Conservation (phyloP, 2,888 invertebrate genomes). For the Rhogogaster chlorosoma region DNA sequence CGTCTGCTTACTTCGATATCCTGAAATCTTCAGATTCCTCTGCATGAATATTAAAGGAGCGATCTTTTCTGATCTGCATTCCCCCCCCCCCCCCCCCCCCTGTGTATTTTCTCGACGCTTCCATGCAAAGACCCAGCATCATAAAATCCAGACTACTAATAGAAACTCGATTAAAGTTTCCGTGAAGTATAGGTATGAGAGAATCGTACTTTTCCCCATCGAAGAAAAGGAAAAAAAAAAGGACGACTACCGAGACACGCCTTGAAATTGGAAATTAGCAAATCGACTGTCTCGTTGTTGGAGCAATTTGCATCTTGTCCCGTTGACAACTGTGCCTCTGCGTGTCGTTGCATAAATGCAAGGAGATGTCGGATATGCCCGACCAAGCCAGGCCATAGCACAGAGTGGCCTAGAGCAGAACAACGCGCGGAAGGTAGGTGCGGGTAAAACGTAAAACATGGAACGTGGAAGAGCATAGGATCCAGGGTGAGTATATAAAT, state of each 20-base stretch:
- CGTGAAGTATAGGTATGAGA: too few species aligned
- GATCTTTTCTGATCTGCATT: not conserved
- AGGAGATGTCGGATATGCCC: not conserved
- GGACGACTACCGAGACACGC: not conserved
- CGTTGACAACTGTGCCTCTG: not conserved
- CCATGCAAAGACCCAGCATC: too few species aligned
- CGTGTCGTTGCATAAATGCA: not conserved
- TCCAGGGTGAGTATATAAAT: conserved; percentile 38
- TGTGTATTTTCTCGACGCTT: too few species aligned
- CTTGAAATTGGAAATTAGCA: not conserved
- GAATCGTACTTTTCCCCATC: too few species aligned
- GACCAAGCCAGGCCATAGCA: not conserved
- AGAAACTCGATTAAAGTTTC: too few species aligned
- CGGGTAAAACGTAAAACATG: conserved; percentile 34
- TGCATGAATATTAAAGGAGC: not conserved
- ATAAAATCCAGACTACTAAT: too few species aligned
- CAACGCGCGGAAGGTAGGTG: conserved; percentile 31
- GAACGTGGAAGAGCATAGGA: not conserved
- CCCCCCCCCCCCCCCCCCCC: too few species aligned
- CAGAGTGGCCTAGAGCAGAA: not conserved
- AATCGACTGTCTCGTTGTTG: not conserved
- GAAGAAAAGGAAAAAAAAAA: too few species aligned
- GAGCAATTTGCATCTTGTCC: not conserved
- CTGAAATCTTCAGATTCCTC: too few species aligned
- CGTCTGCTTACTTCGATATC: not conserved